Base-by-base conservation (phyloP, 1,140 invertebrate genomes). In the Aricia agestis region DNA sequence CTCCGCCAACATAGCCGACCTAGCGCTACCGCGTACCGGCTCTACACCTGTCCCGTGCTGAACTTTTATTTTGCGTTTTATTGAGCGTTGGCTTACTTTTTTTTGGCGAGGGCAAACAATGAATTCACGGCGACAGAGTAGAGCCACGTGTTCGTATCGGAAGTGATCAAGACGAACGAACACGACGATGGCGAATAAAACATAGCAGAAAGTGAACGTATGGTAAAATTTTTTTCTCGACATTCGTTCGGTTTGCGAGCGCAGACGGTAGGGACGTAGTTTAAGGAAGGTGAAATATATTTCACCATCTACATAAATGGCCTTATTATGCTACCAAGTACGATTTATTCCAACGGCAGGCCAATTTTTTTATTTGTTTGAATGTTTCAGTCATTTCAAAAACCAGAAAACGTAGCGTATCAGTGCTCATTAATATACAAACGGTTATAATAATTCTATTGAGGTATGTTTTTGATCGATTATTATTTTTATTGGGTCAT, bases 21-120 rank as follows among this genome's bases (percentile, higher is more conserved):
- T 32, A 32, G 32, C 77, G 67, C 75, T 58, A 72, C 67, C 81
- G 25, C 61, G 61, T 58, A 19, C 57, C 57, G 74, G 57, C 72
- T 67, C 71, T 73, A 66, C 78, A 66, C 66, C 68, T 63, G 72
- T 68, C 73, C 76, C 80, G 71, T 71, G 69, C 66, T 61, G 66
- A 9, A 42, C 41, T 42, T 42, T 11, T 42, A 11, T 42, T 7
- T 9, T 42, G 41, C 11, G 41, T 42, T 42, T 9, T 7, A 42
- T 42, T 7, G n/a, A n/a, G 41, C 41, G 41, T 42, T 42, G 41
- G 41, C 41, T 7, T 6, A 52, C 13, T 52, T 52, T 52, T 9
- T 52, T 52, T 3, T 15, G 45, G 36, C 36, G 9, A 36, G 9
- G 9, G 6, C 9, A 13, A 1, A 13, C 45, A 3, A 13, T 15